Evolutionary conservation across 2,888 invertebrate genomes (phyloP), one percentile per base, ranked within the genome.

Genomic region (Mythimna pallens): DNA sequence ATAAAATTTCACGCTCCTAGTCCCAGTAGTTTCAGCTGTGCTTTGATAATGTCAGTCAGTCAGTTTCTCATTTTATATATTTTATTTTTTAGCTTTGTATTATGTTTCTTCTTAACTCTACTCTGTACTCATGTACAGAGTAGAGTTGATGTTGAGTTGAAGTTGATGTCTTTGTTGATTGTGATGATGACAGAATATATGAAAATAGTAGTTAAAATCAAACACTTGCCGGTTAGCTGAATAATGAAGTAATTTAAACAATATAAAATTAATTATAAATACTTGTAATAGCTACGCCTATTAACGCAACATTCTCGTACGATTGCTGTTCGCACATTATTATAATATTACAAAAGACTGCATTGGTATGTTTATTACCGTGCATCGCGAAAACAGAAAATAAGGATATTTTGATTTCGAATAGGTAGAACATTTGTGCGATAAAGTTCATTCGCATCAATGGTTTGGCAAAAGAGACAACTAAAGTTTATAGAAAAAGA

Each of bases 331-430:
- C 20, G 64, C 65, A 65, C 47, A 73, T 65, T 20, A 66, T 59
- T 76, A 65, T 70, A 64, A 68, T 61, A 79, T 79, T 79, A 17
- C 68, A 59, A 72, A 65, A 68, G 22, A 22, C 30, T 70, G 64
- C 47, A 36, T 70, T 34, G 58, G 63, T 54, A 36, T 22, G 61
- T 61, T 61, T 40, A 40, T 61, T 40, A n/a, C 22, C 12, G 36
- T n/a, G 40, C n/a, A 22, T 61, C 40, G 40, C 3, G 8, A 40
- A 59, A 40, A 59, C 7, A 14, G 14, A 22, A 14, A 61, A 40
- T 40, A 61, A 40, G 14, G 14, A 40, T 17, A 17, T 0, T 8
- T 8, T 25, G 25, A 17, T 12, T 25, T 14, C 6, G 17, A 17
- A 30, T n/a, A n/a, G n/a, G n/a, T 25, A 25, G 4, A 55, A 25